These are phyloP conservation scores for Rhynchotus rufescens DNA, from an alignment of 2,797 vertebrate genomes.

Conservation along the genomic window DNA sequence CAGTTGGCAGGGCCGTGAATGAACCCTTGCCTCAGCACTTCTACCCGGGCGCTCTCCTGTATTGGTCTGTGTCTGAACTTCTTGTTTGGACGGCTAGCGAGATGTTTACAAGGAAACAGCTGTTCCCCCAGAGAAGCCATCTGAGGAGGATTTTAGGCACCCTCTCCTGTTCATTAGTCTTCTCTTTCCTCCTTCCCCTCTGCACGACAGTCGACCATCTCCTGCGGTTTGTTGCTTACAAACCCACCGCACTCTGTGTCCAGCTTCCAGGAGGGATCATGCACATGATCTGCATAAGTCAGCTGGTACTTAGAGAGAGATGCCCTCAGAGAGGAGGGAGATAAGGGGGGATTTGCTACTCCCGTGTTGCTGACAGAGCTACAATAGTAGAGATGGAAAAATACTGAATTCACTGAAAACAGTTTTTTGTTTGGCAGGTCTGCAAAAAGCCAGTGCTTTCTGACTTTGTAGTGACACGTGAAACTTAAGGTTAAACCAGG, in stretches of 20 bases:
- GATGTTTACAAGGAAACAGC: slow-evolving; percentile 76
- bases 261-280: slow-evolving; percentile 34
- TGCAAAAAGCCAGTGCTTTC: slow-evolving; percentile 15
- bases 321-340: slow-evolving; percentile 12
- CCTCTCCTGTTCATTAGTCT: slow-evolving; percentile 68
- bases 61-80: slow-evolving; percentile 62
- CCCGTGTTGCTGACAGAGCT: slow-evolving; percentile 9
- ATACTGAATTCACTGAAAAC: slow-evolving; percentile 34
- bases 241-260: neutral
- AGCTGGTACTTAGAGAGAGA: slow-evolving; percentile 49
- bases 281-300: slow-evolving; percentile 12
- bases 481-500: slow-evolving; percentile 1
- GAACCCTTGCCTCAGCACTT: slow-evolving; percentile 13
- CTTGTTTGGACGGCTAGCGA: slow-evolving; percentile 74
- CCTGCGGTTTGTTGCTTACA: slow-evolving; percentile 55
- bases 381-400: slow-evolving; percentile 64
- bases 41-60: slow-evolving; percentile 43
- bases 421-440: slow-evolving; percentile 6
- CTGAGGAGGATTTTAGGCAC: slow-evolving; percentile 68
- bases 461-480: neutral
- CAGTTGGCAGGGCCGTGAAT: slow-evolving; percentile 28
- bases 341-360: slow-evolving; percentile 42
- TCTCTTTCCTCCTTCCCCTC: slow-evolving; percentile 54
- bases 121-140: slow-evolving; percentile 72
- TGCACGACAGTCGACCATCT: neutral